Percentiles rank a stretch among this genome's conserved stretches.
Conservation (phyloP, 2,797 vertebrate genomes). For the Liasis olivaceus region DNA sequence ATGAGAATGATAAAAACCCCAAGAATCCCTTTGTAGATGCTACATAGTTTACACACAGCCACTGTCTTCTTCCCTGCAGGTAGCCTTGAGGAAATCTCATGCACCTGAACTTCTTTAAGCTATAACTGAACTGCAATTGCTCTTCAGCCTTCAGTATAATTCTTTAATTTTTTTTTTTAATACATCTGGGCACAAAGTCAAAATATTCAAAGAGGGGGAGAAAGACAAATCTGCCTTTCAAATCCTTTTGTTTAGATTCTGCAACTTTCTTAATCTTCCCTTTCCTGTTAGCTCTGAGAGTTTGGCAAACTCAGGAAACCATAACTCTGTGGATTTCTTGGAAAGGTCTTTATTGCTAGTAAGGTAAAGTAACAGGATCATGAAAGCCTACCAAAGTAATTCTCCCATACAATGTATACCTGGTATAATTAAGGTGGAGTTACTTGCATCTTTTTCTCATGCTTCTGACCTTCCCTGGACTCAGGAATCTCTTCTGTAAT, state of each 20-base stretch:
- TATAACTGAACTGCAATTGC: conserved; percentile 18
- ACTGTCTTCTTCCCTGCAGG: conserved; percentile 51
- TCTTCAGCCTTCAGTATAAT: conserved; percentile 18
- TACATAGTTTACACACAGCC: conserved; percentile 40
- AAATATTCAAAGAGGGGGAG: not conserved
- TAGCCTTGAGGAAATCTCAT: conserved; percentile 50
- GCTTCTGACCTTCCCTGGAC: not conserved
- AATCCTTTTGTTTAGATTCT: conserved; percentile 10
- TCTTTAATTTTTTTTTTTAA: conserved; percentile 29
- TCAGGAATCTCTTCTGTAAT: not conserved
- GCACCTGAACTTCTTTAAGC: conserved; percentile 27
- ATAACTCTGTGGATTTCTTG: not conserved
- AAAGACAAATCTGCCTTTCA: conserved; percentile 17
- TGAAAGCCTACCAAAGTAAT: not conserved
- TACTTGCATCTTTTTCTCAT: not conserved
- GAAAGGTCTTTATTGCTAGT: not conserved
- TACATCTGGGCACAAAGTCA: conserved; percentile 18
- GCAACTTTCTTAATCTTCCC: not conserved
- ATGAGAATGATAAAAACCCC: conserved; percentile 15
- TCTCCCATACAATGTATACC: not conserved
- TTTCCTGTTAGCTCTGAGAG: not conserved
- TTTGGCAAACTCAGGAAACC: not conserved
- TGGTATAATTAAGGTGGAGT: not conserved
- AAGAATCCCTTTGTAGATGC: conserved; percentile 27
- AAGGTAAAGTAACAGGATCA: not conserved